A percentile compares a stretch with the other conserved stretches of the same genome.
Evolutionary conservation across 2,113 vertebrate genomes (phyloP).

Genomic region (Oryzias melastigma): DNA sequence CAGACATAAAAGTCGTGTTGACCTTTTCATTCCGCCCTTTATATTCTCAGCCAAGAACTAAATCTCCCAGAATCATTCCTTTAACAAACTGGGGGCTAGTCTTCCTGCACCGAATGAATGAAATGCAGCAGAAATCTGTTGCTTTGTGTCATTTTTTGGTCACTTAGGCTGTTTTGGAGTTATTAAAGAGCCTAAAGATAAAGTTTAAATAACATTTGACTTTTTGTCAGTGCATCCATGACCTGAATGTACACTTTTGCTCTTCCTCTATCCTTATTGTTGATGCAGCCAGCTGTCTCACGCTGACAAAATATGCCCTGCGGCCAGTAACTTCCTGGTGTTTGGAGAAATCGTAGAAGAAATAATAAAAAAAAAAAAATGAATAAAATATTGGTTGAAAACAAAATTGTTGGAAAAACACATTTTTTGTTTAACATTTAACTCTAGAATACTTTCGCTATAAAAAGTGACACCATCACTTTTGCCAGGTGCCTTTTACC

Average conservation of each 20-base stretch:
- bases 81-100: slow-evolving; percentile 6
- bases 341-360: slow-evolving; percentile 7
- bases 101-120: background rate
- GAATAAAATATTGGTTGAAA: too few species aligned
- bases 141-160: background rate
- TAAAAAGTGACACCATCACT: too few species aligned
- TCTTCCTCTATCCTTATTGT: slow-evolving; percentile 2
- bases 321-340: background rate
- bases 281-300: slow-evolving; percentile 7
- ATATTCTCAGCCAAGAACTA: background rate
- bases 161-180: background rate
- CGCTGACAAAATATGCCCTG: background rate
- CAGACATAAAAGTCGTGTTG: background rate
- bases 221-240: background rate
- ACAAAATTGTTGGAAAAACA: too few species aligned
- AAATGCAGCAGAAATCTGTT: background rate
- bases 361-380: slow-evolving; percentile 14
- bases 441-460: too few species aligned
- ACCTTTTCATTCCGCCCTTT: background rate
- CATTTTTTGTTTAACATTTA: too few species aligned
- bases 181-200: background rate
- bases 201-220: background rate
- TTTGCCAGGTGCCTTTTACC: too few species aligned
- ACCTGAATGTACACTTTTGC: background rate
- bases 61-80: background rate